Conservation (phyloP, 2,888 invertebrate species). For the Xanthia togata region DNA sequence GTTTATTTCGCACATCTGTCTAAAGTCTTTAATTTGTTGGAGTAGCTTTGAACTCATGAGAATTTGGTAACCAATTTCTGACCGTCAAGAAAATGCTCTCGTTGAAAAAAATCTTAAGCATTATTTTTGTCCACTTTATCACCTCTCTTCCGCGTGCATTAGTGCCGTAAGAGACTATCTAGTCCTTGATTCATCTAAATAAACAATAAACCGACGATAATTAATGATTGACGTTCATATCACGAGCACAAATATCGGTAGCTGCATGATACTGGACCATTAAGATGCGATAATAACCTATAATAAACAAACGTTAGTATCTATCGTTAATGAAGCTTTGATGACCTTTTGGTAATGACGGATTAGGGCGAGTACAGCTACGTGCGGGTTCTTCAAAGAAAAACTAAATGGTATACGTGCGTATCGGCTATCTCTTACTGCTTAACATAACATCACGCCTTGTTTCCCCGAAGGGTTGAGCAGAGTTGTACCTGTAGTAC, state of each 20-base stretch:
- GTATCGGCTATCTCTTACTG: not conserved
- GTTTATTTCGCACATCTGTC: not conserved
- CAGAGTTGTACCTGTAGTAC: too few relatives aligned
- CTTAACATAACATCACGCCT: not conserved
- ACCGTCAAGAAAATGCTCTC: not conserved
- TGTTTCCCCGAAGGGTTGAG: too few relatives aligned
- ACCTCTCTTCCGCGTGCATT: conserved; percentile 20
- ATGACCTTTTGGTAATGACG: conserved; percentile 33
- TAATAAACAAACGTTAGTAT: conserved; percentile 46
- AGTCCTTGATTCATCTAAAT: conserved; percentile 50
- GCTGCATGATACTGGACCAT: conserved; percentile 77
- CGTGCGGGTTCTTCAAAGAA: not conserved
- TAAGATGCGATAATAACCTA: conserved; percentile 50
- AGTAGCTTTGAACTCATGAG: not conserved
- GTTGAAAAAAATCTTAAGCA: not conserved
- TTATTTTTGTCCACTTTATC: not conserved
- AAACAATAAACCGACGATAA: conserved; percentile 65
- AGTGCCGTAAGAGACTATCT: conserved; percentile 37
- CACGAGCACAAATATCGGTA: conserved; percentile 79
- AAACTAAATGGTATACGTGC: not conserved
- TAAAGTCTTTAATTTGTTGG: not conserved
- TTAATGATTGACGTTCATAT: conserved; percentile 77
- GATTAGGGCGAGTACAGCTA: conserved; percentile 20
- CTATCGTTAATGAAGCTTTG: conserved; percentile 23
- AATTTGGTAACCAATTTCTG: not conserved